Base-by-base conservation (phyloP, 2,113 vertebrate genomes). In the cat (Felis catus) region DNA sequence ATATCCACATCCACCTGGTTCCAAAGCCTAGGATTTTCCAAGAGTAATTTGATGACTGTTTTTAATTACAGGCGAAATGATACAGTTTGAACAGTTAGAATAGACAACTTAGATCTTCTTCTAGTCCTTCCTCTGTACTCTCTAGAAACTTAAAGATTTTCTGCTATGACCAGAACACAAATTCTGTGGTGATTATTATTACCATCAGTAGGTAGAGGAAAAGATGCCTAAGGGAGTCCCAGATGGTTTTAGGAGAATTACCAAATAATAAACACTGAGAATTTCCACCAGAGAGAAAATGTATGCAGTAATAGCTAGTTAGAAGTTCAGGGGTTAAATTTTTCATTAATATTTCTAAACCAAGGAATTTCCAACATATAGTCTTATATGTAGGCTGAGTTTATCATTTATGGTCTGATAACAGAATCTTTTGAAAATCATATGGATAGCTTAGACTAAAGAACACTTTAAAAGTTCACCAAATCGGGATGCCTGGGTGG, bases 381-480 rank as follows among this genome's bases (percentile, higher is more conserved):
- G 41, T 81, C 36, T 66, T 36, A 78, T 61, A 19, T 91, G 2
- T 61, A 55, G 9, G 16, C 13, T 79, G 65, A 81, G 7, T 95
- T 94, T 61, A 86, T 80, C 65, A 48, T 71, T 89, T 79, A 41
- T 65, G 29, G 4, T 29, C 61, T 53, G 51, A 78, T 70, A 83
- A 90, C 7, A 80, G 73, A 86, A 51, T 82, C 58, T 93, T 94
- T 89, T 21, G 88, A 95, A 92, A 88, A 76, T 68, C 65, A 14
- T 68, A 83, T 83, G 29, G 25, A 25, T 45, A 74, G 53, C 33
- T 65, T 82, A 39, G 11, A 48, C 63, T 82, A 76, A 86, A 10
- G 39, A 39, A 70, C 25, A 58, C 14, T 92, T 89, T 68, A 70
- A 74, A 91, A 83, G 51, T 39, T 74, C 45, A 58, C n/a, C 55